Base-by-base conservation (phyloP, 2,113 vertebrate genomes). In the Synchiropus splendidus region DNA sequence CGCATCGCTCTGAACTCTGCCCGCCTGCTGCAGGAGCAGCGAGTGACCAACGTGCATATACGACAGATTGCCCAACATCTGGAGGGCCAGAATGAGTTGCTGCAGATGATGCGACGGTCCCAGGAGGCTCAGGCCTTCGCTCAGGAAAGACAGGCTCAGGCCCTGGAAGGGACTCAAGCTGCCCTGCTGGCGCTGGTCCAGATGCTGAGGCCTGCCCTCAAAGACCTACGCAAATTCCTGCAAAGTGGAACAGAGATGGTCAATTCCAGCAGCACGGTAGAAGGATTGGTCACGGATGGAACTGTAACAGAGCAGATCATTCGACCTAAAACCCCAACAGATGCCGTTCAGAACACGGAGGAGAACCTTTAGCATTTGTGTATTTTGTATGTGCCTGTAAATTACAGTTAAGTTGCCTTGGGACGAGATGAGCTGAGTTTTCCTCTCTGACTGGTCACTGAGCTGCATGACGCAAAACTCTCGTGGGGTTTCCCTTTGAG, bases 41-140 rank as follows among this genome's bases (percentile, higher is more conserved):
- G 90, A 2, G 90, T 97, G 32, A 97, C 94, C 64, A 98, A 98
- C 42, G 78, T 98, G 13, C 94, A 96, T 0, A 87, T 98, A 49
- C 90, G 92, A 39, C 92, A 98, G 81, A 96, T 98, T 0, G 89
- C 92, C 18, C 92, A 97, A 81, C 92, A 95, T 76, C 82, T 98
- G 41, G 94, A 98, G 76, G 90, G 91, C 64, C 94, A 98, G 76
- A 98, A 92, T 0, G 90, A 95, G 65, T 75, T 97, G 64, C 83
- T 98, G 5, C 92, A 95, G 77, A 90, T 91, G 88, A 92, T 98
- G 42, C 88, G 94, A 1, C 89, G 92, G 48, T 96, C 92, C 0
- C 94, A 96, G 80, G 94, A 98, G 60, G 89, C 92, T 0, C 92
- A 97, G 75, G 94, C 92, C 0, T 94, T 91, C 0, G 94, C 94